A percentile compares a stretch with the other conserved stretches of the same genome.
phyloP scores from a whole-genome alignment of 1,140 invertebrate genomes.

The Prorops nasuta region DNA sequence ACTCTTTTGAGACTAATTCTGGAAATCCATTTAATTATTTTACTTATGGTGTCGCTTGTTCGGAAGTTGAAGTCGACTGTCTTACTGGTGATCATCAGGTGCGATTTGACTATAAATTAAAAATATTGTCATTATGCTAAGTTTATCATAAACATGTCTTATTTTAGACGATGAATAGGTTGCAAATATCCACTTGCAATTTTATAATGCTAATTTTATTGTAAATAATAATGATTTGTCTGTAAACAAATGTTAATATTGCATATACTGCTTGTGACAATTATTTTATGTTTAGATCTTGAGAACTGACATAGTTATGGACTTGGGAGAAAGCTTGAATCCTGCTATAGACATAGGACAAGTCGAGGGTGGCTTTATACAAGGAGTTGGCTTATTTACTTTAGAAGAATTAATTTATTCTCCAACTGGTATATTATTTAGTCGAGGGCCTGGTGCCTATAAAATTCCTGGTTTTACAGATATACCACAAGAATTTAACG shows the following conservation, averaged over 20 bases:
- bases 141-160: no score
- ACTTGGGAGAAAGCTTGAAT: constrained; percentile 88
- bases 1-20: constrained; percentile 69
- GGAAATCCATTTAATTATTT: constrained; percentile 79
- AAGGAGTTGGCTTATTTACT: constrained; percentile 90
- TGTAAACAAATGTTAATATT: no score
- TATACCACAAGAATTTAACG: constrained; percentile 90
- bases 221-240: neutral
- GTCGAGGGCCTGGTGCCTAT: constrained; percentile 87
- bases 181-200: no score
- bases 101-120: constrained; percentile 8
- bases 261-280: neutral
- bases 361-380: constrained; percentile 90
- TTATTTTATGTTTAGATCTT: constrained; percentile 61
- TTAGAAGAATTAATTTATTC: constrained; percentile 87
- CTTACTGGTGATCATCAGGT: constrained; percentile 84
- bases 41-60: constrained; percentile 75
- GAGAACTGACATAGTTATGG: constrained; percentile 93
- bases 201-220: neutral
- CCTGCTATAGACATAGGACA: constrained; percentile 96
- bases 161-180: no score
- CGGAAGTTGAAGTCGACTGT: constrained; percentile 86
- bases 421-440: constrained; percentile 76
- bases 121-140: constrained; percentile 1
- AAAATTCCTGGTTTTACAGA: constrained; percentile 90